phyloP scores from a whole-genome alignment of 2,797 vertebrate genomes.

The Amphiprion clarkii region DNA sequence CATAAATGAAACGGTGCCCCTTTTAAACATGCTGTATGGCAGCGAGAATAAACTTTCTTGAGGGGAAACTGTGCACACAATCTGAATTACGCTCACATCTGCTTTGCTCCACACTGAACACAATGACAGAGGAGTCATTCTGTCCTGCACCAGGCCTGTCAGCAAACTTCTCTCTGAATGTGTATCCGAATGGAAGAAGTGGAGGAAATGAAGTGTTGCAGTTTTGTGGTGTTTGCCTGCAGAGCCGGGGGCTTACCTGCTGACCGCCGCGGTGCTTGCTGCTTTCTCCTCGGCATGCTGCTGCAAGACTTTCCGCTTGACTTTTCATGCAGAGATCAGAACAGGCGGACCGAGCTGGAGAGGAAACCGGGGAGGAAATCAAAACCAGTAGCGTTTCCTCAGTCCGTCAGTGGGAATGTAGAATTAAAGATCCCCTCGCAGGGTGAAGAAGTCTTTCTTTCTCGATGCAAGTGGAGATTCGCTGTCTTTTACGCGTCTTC shows the following conservation, averaged over 20 bases:
- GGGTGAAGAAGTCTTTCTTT: slow-evolving; percentile 43
- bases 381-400: slow-evolving; percentile 55
- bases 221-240: slow-evolving; percentile 33
- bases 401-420: slow-evolving; percentile 43
- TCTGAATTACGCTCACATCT: neutral
- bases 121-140: neutral
- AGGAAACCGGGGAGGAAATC: slow-evolving; percentile 68
- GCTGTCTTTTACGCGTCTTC: slow-evolving; percentile 38
- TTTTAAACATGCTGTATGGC: slow-evolving; percentile 39
- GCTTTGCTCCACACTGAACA: neutral
- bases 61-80: neutral
- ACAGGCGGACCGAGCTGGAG: slow-evolving; percentile 59
- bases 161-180: slow-evolving; percentile 33
- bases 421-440: slow-evolving; percentile 48
- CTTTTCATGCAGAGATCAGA: slow-evolving; percentile 92
- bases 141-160: slow-evolving; percentile 28
- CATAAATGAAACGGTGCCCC: slow-evolving; percentile 45
- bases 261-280: slow-evolving; percentile 97
- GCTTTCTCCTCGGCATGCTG: slow-evolving; percentile 98
- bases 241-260: slow-evolving; percentile 88
- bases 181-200: neutral
- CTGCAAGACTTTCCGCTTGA: slow-evolving; percentile 92
- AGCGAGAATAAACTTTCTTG: slow-evolving; percentile 38
- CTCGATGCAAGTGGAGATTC: slow-evolving; percentile 19
- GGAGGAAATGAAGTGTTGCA: neutral